Base-by-base conservation (phyloP, 2,113 vertebrate species). In the Saccopteryx bilineata region DNA sequence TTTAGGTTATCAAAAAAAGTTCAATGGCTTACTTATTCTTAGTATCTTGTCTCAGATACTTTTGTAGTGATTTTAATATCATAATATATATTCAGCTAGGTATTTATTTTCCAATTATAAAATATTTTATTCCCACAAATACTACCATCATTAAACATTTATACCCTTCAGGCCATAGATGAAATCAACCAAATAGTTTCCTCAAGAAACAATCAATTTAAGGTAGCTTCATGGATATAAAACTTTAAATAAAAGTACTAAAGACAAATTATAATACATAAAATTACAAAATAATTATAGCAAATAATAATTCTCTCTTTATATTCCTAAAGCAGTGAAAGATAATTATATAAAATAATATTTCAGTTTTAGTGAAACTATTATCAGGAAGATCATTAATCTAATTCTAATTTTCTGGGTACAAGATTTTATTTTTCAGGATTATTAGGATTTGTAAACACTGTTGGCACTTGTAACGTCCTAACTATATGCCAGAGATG, bases 261-360 rank as follows among this genome's bases (percentile, higher is more conserved):
- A 81, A 52, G 48, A 31, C 6, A 54, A 33, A 50, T 58, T 71
- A 14, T 78, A 94, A 65, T 50, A 72, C 39, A 75, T 26, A 78
- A 56, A 92, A 66, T 92, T 52, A 81, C 2, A 88, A 65, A 96
- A 52, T 31, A 84, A 66, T 74, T 58, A n/a, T 7, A 88, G 39
- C 33, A 92, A 48, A 7, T 19, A 72, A 74, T 86, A 80, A 3
- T 52, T 33, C 2, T 69, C 8, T 52, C 14, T 28, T 6, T 60
- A 68, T 46, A 8, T 56, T 79, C 11, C 63, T 8, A 39, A 66
- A 21, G 24, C 61, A 78, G 12, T 7, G 52, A 72, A 76, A 79
- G 9, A 58, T 39, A 83, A 71, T 60, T 66, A n/a, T 46, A 46
- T 63, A 7, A 61, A 74, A 39, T 81, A 17, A 63, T 68, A 26